Conservation (phyloP, 2,113 vertebrate species). For the Scatophagus argus region DNA sequence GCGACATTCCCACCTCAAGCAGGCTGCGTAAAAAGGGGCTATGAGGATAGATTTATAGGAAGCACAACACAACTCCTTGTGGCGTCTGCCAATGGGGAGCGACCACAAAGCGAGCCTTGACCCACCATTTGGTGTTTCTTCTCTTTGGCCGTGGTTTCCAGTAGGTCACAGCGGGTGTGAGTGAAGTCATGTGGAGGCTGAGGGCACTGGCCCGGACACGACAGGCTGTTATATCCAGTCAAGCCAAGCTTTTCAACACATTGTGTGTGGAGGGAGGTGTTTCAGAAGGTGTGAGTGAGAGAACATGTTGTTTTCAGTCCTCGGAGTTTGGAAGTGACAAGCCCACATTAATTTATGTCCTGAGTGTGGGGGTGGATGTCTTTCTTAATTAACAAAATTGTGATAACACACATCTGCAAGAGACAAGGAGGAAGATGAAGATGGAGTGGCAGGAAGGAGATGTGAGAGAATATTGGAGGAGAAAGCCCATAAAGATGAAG, state of each 20-base stretch:
- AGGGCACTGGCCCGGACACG: constrained; percentile 44
- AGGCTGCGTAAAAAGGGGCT: no score
- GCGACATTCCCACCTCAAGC: no score
- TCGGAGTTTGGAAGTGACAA: constrained; percentile 18
- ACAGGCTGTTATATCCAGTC: constrained; percentile 59
- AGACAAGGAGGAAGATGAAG: constrained; percentile 22
- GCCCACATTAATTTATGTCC: background rate
- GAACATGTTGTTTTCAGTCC: constrained; percentile 28
- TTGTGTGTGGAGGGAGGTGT: constrained; percentile 12
- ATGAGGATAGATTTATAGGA: no score
- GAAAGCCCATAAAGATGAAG: background rate
- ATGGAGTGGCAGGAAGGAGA: constrained; percentile 32
- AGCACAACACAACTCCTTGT: background rate
- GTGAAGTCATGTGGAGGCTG: constrained; percentile 58
- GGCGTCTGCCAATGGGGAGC: background rate
- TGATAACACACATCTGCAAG: constrained; percentile 30
- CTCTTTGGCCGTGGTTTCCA: background rate
- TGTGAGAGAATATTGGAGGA: constrained; percentile 5
- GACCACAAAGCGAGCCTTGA: background rate
- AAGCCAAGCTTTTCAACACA: constrained; percentile 49
- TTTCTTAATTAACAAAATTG: constrained; percentile 64
- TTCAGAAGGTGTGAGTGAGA: constrained; percentile 36
- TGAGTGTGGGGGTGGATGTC: constrained; percentile 42
- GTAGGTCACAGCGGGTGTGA: constrained; percentile 55
- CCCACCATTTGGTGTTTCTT: background rate